Conservation (phyloP, 2,888 invertebrate genomes). For the Oxycera nigricornis region DNA sequence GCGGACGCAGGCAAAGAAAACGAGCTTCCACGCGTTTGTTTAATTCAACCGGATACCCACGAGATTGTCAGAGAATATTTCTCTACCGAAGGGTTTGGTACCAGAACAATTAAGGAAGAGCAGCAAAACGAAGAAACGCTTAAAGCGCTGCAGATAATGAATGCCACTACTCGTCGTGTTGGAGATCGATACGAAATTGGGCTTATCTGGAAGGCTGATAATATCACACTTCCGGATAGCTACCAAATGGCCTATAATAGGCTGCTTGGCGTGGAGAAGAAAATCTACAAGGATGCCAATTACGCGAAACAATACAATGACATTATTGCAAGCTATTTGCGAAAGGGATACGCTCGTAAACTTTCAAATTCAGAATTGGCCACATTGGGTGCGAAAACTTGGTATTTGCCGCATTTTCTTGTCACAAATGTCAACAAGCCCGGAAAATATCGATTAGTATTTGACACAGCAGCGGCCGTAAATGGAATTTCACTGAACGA, state of each 20-base stretch:
- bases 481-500: conserved; percentile 51
- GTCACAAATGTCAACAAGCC: conserved; percentile 52
- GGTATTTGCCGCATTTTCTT: conserved; percentile 53
- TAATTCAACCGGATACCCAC: conserved; percentile 26
- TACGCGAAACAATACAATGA: conserved; percentile 44
- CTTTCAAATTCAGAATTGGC: conserved; percentile 45
- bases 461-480: conserved; percentile 53
- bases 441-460: conserved; percentile 51
- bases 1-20: neutral
- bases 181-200: conserved; percentile 42
- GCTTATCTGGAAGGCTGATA: conserved; percentile 46
- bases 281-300: conserved; percentile 42
- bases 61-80: conserved; percentile 6
- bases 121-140: neutral
- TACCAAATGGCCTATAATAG: conserved; percentile 47
- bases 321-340: conserved; percentile 46
- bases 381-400: conserved; percentile 42
- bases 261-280: conserved; percentile 45
- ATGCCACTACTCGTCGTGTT: conserved; percentile 19
- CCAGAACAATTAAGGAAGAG: neutral
- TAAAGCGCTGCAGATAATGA: conserved; percentile 25
- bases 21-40: conserved; percentile 6
- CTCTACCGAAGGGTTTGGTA: conserved; percentile 12
- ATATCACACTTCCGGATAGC: conserved; percentile 46
- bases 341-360: conserved; percentile 48